These are phyloP conservation scores for Rana temporaria DNA, from an alignment of 2,113 vertebrate species.

Conservation along the genomic window DNA sequence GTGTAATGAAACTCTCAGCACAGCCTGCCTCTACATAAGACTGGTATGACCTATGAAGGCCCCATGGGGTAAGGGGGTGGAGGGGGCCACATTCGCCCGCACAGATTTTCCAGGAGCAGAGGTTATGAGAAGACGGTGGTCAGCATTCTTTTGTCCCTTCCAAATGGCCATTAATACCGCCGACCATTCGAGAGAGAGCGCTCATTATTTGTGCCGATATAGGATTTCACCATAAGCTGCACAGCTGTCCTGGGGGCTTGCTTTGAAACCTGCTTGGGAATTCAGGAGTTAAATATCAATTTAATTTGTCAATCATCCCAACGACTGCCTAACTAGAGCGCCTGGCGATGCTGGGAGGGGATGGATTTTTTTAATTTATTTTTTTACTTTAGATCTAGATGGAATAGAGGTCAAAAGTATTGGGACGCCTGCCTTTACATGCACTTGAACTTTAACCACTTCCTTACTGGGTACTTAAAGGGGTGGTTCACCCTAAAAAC, in stretches of 20 bases:
- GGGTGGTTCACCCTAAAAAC: no score
- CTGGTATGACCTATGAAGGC: constrained; percentile 37
- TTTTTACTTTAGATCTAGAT: no score
- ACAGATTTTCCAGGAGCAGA: constrained; percentile 33
- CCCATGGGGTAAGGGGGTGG: constrained; percentile 37
- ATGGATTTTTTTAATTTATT: no score
- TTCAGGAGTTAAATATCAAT: constrained; percentile 13
- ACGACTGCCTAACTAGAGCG: neutral
- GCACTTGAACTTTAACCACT: no score
- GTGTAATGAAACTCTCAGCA: constrained; percentile 39
- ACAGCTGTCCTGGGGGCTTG: constrained; percentile 5
- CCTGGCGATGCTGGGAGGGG: neutral
- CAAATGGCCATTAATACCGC: constrained; percentile 51
- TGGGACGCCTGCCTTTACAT: no score
- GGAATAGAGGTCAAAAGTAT: no score
- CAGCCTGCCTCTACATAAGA: constrained; percentile 4
- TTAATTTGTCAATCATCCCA: constrained; percentile 25
- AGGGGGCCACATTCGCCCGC: constrained; percentile 36
- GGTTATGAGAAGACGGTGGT: constrained; percentile 30
- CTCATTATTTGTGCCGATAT: constrained; percentile 7
- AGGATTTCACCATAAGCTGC: constrained; percentile 7
- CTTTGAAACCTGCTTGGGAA: constrained; percentile 6
- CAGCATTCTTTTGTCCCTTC: constrained; percentile 41
- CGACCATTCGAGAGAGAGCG: neutral
- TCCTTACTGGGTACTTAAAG: no score